These are phyloP conservation scores for Trogon surrucura DNA, from an alignment of 2,113 vertebrate genomes.

Conservation along the genomic window DNA sequence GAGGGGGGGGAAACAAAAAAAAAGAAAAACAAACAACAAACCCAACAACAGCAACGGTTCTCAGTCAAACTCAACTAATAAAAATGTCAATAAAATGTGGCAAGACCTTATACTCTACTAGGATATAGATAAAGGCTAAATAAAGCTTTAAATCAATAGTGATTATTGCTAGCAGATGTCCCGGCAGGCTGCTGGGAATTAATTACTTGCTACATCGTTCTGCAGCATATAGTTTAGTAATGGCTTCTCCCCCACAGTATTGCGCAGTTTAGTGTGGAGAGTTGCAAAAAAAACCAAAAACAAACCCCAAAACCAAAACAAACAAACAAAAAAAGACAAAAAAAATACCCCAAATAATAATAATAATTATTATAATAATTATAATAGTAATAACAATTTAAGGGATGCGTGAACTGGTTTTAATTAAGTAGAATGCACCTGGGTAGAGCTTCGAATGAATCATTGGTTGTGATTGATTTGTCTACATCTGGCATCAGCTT, in stretches of 20 bases:
- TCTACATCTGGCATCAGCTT: conserved; percentile 19
- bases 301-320: neutral
- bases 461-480: conserved; percentile 57
- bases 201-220: conserved; percentile 76
- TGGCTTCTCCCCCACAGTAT: conserved; percentile 86
- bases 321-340: neutral
- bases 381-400: conserved; percentile 62
- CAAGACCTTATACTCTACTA: conserved; percentile 82
- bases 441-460: conserved; percentile 29
- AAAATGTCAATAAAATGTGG: conserved; percentile 81
- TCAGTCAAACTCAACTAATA: conserved; percentile 84
- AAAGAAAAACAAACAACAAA: neutral
- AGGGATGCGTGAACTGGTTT: conserved; percentile 63
- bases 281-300: conserved; percentile 72
- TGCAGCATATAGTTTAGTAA: conserved; percentile 85
- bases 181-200: conserved; percentile 70
- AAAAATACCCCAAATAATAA: conserved; percentile 67
- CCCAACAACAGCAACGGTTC: conserved; percentile 73
- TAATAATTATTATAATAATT: conserved; percentile 59
- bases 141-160: conserved; percentile 96
- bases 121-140: conserved; percentile 83
- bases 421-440: conserved; percentile 61
- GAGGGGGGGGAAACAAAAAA: conserved; percentile 24
- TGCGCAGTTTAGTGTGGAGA: conserved; percentile 81
- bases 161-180: conserved; percentile 86